Evolutionary conservation across 2,888 invertebrate genomes (phyloP).

Genomic region (Netelia virgata): DNA sequence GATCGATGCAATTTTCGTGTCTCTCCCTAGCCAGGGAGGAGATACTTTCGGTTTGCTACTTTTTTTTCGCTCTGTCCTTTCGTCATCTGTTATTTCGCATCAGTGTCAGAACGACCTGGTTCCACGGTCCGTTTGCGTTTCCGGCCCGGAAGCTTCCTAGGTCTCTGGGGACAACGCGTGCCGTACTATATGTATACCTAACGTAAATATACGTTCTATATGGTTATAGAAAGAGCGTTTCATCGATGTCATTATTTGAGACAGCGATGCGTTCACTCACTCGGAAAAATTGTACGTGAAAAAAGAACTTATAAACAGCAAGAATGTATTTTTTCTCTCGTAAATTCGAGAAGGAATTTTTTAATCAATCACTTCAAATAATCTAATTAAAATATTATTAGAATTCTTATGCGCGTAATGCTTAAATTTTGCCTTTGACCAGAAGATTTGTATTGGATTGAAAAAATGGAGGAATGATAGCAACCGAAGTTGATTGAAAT

Average conservation of each 20-base stretch:
- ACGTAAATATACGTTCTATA: not conserved
- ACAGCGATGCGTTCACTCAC: not conserved
- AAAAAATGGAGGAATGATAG: not conserved
- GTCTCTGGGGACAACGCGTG: constrained; percentile 64
- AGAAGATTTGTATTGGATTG: not conserved
- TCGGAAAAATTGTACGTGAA: constrained; percentile 20
- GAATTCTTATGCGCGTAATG: no score
- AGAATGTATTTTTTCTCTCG: not conserved
- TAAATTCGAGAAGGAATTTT: no score
- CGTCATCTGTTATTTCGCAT: constrained; percentile 68
- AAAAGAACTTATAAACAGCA: constrained; percentile 13
- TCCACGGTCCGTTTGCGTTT: constrained; percentile 83
- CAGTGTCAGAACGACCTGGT: constrained; percentile 80
- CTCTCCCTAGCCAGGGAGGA: not conserved
- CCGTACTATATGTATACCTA: constrained; percentile 38
- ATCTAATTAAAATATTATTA: no score
- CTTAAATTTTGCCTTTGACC: no score
- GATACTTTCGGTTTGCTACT: constrained; percentile 3
- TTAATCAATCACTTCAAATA: no score
- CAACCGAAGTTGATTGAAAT: not conserved
- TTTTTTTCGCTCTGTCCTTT: constrained; percentile 38
- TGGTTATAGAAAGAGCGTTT: constrained; percentile 28
- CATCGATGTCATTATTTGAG: constrained; percentile 66
- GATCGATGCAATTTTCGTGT: not conserved
- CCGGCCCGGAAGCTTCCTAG: constrained; percentile 80